Percentiles rank a stretch among this genome's conserved stretches.
phyloP scores from a whole-genome alignment of 2,797 vertebrate genomes.

The Molossus alvarezi region DNA sequence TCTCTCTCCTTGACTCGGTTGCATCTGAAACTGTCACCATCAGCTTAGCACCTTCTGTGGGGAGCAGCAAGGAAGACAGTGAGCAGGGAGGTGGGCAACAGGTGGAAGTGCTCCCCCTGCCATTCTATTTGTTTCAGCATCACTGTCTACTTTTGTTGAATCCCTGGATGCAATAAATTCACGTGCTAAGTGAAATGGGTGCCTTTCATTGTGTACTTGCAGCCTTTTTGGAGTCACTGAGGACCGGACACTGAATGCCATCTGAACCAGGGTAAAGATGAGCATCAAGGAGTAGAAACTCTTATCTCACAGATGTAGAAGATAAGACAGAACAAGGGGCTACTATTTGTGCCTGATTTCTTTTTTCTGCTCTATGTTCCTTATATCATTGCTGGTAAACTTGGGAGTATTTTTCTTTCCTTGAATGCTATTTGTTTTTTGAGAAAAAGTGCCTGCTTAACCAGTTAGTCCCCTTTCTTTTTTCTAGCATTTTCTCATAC shows the following conservation, averaged over 20 bases:
- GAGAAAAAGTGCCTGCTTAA: constrained; percentile 31
- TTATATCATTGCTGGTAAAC: background rate
- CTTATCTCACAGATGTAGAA: background rate
- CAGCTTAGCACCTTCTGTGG: background rate
- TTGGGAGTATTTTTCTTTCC: constrained; percentile 11
- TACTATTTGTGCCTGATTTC: background rate
- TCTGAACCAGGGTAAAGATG: background rate
- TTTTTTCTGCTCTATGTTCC: background rate
- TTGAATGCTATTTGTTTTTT: constrained; percentile 36
- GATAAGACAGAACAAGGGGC: background rate
- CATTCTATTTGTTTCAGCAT: background rate
- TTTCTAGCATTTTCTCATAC: background rate
- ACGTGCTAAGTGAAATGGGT: background rate
- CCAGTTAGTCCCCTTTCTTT: background rate
- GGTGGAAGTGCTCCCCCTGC: too few species aligned
- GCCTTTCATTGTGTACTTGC: background rate
- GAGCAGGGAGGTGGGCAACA: background rate
- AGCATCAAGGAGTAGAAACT: background rate
- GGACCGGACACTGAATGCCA: accelerated
- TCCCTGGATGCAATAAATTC: background rate
- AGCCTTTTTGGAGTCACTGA: background rate
- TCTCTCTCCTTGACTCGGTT: background rate
- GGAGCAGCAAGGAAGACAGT: background rate
- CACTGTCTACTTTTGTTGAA: background rate
- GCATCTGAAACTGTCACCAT: background rate